A percentile compares a stretch with the other conserved stretches of the same genome.
phyloP scores from a whole-genome alignment of 2,113 vertebrate species.

The Phylloscopus whistleri region DNA sequence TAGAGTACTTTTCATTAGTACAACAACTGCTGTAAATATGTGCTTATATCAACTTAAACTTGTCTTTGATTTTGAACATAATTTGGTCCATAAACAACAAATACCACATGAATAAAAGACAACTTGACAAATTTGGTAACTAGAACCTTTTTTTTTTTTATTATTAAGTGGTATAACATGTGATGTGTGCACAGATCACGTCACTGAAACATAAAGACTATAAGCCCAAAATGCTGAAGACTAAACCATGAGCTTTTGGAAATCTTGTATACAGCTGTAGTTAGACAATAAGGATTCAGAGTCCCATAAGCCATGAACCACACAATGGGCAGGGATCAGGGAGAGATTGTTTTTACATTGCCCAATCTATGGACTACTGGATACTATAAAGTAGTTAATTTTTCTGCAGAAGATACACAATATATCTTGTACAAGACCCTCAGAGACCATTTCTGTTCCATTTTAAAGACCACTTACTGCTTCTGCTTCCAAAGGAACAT shows the following conservation, averaged over 20 bases:
- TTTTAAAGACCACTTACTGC: neutral
- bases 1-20: neutral
- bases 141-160: neutral
- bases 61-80: neutral
- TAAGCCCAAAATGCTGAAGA: neutral
- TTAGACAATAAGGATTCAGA: neutral
- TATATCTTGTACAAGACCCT: neutral
- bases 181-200: neutral
- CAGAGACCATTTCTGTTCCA: neutral
- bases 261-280: neutral
- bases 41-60: neutral
- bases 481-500: neutral
- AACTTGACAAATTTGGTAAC: neutral
- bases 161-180: neutral
- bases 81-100: neutral
- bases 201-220: neutral
- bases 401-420: neutral
- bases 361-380: neutral
- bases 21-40: neutral
- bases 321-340: neutral
- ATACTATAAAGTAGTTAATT: neutral
- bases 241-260: neutral
- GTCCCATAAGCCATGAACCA: neutral
- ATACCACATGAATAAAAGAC: neutral
- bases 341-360: neutral